phyloP scores from a whole-genome alignment of 2,113 vertebrate species.

The Nycticorax nycticorax region DNA sequence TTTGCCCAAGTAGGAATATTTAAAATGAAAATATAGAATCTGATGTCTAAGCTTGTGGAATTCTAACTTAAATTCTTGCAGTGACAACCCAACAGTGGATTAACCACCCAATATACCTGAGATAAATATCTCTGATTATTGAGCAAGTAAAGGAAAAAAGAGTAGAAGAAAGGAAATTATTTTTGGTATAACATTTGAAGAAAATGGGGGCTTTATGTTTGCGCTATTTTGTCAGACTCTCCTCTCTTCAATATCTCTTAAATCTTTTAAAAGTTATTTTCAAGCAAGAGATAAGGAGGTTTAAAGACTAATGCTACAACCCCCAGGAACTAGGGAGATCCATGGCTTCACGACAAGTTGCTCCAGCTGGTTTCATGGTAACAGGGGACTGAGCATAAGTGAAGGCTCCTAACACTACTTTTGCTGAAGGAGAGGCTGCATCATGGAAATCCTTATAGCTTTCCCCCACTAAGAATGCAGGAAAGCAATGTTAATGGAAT shows the following conservation, averaged over 20 bases:
- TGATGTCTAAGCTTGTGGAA: neutral
- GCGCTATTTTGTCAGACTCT: neutral
- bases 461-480: neutral
- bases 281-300: neutral
- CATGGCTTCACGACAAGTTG: neutral
- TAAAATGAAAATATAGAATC: neutral
- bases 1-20: neutral
- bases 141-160: neutral
- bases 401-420: neutral
- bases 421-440: neutral
- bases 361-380: neutral
- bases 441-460: neutral
- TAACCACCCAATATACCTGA: neutral
- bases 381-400: rapidly evolving
- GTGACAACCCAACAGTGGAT: neutral
- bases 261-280: neutral
- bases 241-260: neutral
- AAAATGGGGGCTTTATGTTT: neutral
- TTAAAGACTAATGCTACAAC: neutral
- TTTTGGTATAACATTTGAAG: neutral
- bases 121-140: neutral
- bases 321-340: neutral
- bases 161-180: neutral
- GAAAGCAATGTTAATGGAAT: neutral
- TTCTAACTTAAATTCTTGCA: neutral